Evolutionary conservation across 1,140 invertebrate genomes (phyloP).

Genomic region (Agraylea sexmaculata): DNA sequence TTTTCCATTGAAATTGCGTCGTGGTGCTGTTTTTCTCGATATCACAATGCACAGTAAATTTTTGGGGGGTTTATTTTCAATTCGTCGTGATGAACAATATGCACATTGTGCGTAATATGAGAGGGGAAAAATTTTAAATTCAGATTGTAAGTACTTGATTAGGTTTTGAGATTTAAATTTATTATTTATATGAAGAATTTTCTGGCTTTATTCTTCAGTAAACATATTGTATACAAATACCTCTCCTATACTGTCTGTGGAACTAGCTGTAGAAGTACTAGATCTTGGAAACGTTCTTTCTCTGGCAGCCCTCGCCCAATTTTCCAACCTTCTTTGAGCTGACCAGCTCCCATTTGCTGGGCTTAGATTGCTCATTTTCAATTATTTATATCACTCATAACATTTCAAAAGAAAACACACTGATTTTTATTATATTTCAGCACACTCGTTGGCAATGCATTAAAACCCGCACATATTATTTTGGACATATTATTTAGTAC

Average conservation of each 20-base stretch:
- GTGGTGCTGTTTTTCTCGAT: no score
- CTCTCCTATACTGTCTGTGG: slow-evolving; percentile 42
- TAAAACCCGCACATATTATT: background rate
- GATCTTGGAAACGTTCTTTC: slow-evolving; percentile 49
- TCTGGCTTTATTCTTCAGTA: no score
- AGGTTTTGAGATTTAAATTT: no score
- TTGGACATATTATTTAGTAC: background rate
- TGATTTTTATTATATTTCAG: background rate
- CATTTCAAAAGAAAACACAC: slow-evolving; percentile 4
- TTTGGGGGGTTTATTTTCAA: no score
- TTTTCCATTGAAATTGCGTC: no score
- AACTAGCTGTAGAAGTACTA: slow-evolving; percentile 44
- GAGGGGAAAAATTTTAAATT: no score
- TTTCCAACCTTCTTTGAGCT: slow-evolving; percentile 54
- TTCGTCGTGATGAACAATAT: no score
- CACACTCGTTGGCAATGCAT: background rate
- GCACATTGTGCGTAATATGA: no score
- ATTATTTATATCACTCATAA: slow-evolving; percentile 21
- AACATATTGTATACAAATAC: slow-evolving; percentile 16
- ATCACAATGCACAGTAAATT: no score
- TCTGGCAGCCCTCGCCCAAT: slow-evolving; percentile 56
- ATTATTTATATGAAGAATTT: no score
- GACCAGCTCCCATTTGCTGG: slow-evolving; percentile 57
- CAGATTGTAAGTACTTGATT: no score
- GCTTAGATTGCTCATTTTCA: slow-evolving; percentile 48